phyloP scores from a whole-genome alignment of 2,888 invertebrate genomes.

The Escarpia spicata region DNA sequence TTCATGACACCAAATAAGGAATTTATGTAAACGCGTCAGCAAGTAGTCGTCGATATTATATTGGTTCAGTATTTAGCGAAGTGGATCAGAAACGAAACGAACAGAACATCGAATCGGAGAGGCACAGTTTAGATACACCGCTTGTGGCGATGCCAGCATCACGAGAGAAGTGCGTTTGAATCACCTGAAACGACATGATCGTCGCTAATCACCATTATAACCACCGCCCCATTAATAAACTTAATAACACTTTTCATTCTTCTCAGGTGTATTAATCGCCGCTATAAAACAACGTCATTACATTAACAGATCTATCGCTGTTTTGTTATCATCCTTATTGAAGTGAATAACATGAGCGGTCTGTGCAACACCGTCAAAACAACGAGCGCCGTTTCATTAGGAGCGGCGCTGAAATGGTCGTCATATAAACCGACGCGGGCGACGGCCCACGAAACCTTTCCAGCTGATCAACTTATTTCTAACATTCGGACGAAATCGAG shows the following conservation, averaged over 20 bases:
- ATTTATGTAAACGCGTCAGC: not conserved
- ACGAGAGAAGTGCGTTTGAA: not conserved
- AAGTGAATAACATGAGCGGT: not conserved
- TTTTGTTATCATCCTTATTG: not conserved
- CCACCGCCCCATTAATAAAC: not conserved
- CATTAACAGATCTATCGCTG: not conserved
- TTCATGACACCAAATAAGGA: not conserved
- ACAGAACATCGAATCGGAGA: too few relatives aligned
- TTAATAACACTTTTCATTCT: not conserved
- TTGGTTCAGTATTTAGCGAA: not conserved
- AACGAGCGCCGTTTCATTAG: not conserved
- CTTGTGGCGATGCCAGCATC: not conserved
- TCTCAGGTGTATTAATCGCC: not conserved
- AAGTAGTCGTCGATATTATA: not conserved
- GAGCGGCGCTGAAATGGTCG: not conserved
- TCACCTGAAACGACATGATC: not conserved
- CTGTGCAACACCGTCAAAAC: not conserved
- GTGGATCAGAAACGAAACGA: not conserved
- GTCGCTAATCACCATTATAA: not conserved
- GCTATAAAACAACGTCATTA: not conserved
- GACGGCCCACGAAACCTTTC: conserved; percentile 11
- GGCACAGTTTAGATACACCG: too few relatives aligned
- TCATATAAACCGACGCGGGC: not conserved
- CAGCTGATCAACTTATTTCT: conserved; percentile 12
- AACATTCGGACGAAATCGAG: conserved; percentile 10